Conservation (phyloP, 2,797 vertebrate genomes). For the Sitta carolinensis region DNA sequence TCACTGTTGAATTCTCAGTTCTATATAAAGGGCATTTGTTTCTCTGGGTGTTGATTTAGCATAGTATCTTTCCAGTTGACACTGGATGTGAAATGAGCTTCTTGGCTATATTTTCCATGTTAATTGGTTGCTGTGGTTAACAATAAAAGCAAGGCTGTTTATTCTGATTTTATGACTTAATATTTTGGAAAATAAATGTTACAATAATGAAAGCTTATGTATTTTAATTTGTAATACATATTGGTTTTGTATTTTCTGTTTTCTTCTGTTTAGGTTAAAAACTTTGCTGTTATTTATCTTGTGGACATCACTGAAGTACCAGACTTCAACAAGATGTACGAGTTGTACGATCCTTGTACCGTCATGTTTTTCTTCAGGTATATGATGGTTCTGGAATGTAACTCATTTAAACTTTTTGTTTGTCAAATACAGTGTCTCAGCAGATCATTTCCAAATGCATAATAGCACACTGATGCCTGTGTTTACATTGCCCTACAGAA, state of each 20-base stretch:
- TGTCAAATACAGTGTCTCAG: neutral
- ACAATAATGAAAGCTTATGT: neutral
- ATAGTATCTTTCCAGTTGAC: neutral
- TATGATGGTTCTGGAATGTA: neutral
- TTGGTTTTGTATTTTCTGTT: neutral
- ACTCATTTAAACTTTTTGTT: neutral
- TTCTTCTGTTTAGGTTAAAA: slow-evolving; percentile 88
- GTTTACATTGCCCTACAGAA: neutral
- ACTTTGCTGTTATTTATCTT: slow-evolving; percentile 97
- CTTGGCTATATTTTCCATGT: neutral
- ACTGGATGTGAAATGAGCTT: neutral
- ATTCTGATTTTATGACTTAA: neutral
- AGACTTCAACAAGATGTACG: slow-evolving; percentile 99
- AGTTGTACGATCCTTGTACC: slow-evolving; percentile 95
- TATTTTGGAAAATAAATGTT: neutral
- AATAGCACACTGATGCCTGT: neutral
- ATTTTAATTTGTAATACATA: neutral
- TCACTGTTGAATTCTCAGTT: neutral
- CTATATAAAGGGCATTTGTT: neutral
- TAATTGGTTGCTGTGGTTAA: neutral
- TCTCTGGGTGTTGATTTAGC: neutral
- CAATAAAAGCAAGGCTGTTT: neutral
- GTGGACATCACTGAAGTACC: slow-evolving; percentile 99
- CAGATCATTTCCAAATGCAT: neutral
- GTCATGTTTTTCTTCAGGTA: slow-evolving; percentile 99